Evolutionary conservation across 1,140 invertebrate genomes (phyloP), one percentile per base, ranked within the genome.

Genomic region (Paracyclopina nana): DNA sequence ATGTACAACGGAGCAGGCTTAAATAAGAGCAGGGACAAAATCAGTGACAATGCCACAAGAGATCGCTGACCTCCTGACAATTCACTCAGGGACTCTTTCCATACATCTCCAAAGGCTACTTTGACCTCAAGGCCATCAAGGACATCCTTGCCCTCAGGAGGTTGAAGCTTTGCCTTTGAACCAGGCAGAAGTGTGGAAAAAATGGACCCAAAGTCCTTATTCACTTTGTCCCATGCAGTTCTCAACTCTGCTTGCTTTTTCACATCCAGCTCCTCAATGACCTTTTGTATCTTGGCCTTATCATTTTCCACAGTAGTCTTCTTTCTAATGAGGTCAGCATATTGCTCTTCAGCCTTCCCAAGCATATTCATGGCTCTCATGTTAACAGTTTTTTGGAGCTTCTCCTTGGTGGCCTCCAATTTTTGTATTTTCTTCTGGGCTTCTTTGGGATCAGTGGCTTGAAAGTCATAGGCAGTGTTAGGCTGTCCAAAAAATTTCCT

Each of bases 1-100:
- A 99, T 97, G 62, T 99, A 99, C 9, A 99, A 70, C 1, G 94
- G 95, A 11, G 95, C 95, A 4, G 95, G 94, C 60, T 94, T 94
- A 66, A 94, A 99, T 50, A 90, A 72, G 53, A 98, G 67, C 79
- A 99, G 84, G 22, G 94, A 82, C 54, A 99, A 71, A 56, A 98
- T 91, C 6, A 99, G 72, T 2, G 94, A 96, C 20, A 99, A 68
- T 1, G 94, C 94, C 22, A 97, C 90, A 16, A 99, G 70, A 2
- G 92, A 98, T 56, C 86, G 74, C 68, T 97, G 90, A 1, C 92
- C 94, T 50, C 94, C 94, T 52, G 87, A 95, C 42, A 99, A 69
- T 70, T 99, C 94, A 50, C 77, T 78, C 24, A 99, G 69, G 9
- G 82, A 90, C 55, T 98, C 91, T 66, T 98, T 99, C 86, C 90